A percentile compares a stretch with the other conserved stretches of the same genome.
These are phyloP conservation scores for Muntiacus muntjak DNA, from an alignment of 2,113 vertebrate genomes.

Conservation along the genomic window DNA sequence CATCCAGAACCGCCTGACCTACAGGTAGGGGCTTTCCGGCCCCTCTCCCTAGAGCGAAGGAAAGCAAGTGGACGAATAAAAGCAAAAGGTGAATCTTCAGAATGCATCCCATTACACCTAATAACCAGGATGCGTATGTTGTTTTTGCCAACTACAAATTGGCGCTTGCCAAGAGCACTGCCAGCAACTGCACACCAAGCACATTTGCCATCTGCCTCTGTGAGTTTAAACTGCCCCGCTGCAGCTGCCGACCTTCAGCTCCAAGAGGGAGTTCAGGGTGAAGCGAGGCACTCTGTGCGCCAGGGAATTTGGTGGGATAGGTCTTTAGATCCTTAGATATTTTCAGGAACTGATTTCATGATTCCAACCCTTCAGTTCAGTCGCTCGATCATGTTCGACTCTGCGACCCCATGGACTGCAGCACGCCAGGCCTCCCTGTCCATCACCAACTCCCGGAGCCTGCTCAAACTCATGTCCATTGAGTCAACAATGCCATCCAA, in stretches of 20 bases:
- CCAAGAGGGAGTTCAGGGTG: background rate
- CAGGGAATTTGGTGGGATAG: background rate
- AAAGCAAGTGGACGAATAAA: background rate
- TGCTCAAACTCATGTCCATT: background rate
- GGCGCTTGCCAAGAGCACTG: background rate
- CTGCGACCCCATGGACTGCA: background rate
- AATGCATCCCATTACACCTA: no score
- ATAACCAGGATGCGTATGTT: background rate
- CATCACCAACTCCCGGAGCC: background rate
- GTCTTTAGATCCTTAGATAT: background rate
- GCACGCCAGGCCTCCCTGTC: accelerated
- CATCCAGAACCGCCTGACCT: background rate
- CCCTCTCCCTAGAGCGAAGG: background rate
- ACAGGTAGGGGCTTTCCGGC: background rate
- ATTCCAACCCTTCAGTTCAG: background rate
- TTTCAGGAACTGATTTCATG: background rate
- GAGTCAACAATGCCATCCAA: background rate
- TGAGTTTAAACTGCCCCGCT: background rate
- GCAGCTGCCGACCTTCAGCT: background rate
- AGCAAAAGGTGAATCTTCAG: background rate
- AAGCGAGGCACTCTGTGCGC: background rate
- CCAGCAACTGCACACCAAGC: background rate
- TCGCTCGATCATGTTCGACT: background rate
- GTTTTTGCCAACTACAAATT: background rate
- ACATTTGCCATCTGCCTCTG: background rate